Conservation (phyloP, 2,888 invertebrate genomes). For the Entomobrya proxima region DNA sequence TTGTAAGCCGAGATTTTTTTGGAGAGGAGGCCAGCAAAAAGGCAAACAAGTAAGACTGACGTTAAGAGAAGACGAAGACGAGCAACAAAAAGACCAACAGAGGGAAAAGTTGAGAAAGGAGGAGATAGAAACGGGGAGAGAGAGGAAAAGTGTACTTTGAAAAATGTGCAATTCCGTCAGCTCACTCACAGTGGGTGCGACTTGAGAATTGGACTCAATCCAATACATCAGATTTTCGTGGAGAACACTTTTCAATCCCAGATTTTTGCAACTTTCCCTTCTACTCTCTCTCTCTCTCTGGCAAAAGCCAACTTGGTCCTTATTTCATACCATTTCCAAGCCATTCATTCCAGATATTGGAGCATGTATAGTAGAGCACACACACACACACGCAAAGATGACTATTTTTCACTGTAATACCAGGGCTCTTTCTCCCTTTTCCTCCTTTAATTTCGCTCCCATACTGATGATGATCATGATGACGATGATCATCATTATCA, state of each 20-base stretch:
- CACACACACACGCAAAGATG: conserved; percentile 35
- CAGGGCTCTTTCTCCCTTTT: neutral
- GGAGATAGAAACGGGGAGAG: conserved; percentile 31
- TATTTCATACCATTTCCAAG: conserved; percentile 67
- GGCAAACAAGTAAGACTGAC: neutral
- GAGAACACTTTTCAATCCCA: conserved; percentile 73
- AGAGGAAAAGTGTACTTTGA: conserved; percentile 28
- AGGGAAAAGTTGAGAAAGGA: neutral
- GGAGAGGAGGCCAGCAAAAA: neutral
- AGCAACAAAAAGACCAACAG: neutral
- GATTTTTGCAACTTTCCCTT: conserved; percentile 72
- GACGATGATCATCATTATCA: conserved; percentile 10
- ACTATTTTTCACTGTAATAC: conserved; percentile 16
- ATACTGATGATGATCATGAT: too few species aligned
- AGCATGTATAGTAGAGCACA: conserved; percentile 17
- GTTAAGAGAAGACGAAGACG: neutral
- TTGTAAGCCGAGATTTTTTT: neutral
- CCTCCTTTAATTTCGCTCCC: conserved; percentile 9
- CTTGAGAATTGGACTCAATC: conserved; percentile 74
- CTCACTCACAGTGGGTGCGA: conserved; percentile 69
- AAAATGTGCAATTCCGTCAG: conserved; percentile 74
- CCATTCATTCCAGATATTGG: conserved; percentile 70
- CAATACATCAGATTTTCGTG: conserved; percentile 74
- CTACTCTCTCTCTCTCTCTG: too few species aligned
- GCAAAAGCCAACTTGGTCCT: conserved; percentile 59